These are phyloP conservation scores for Cetoscarus ocellatus DNA, from an alignment of 2,797 vertebrate genomes.

Conservation along the genomic window DNA sequence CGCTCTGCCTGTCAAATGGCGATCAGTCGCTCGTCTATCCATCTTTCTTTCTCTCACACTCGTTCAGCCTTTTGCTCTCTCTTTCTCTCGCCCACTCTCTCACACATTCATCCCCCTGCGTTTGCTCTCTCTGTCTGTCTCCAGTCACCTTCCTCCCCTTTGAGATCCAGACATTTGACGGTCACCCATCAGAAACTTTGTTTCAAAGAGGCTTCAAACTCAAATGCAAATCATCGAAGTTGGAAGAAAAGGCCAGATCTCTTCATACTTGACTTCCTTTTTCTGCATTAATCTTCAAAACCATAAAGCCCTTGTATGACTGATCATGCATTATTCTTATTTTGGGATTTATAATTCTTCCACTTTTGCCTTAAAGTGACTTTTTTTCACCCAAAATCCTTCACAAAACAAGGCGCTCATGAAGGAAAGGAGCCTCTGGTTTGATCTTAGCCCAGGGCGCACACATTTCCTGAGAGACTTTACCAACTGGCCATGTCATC, in stretches of 20 bases:
- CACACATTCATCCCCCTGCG: neutral
- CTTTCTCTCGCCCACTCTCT: slow-evolving; percentile 34
- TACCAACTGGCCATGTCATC: too few species aligned
- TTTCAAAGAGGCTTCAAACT: slow-evolving; percentile 14
- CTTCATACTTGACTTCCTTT: neutral
- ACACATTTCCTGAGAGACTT: too few species aligned
- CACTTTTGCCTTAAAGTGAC: too few species aligned
- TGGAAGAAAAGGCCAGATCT: neutral
- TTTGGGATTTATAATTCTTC: neutral
- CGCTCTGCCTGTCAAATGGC: slow-evolving; percentile 63
- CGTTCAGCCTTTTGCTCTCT: slow-evolving; percentile 28
- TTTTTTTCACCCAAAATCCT: too few species aligned
- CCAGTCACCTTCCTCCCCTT: neutral
- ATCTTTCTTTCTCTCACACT: slow-evolving; percentile 43
- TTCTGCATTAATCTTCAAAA: neutral
- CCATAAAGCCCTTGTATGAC: too few species aligned
- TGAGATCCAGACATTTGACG: slow-evolving; percentile 5
- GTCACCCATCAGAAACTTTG: slow-evolving; percentile 11
- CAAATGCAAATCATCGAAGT: slow-evolving; percentile 2
- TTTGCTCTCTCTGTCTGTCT: slow-evolving; percentile 6
- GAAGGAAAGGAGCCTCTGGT: too few species aligned
- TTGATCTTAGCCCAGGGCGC: too few species aligned
- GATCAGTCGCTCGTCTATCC: slow-evolving; percentile 57
- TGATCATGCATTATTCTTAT: too few species aligned
- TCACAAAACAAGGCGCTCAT: too few species aligned